Conservation (phyloP, 2,888 invertebrate genomes). For the Agrotis clavis region DNA sequence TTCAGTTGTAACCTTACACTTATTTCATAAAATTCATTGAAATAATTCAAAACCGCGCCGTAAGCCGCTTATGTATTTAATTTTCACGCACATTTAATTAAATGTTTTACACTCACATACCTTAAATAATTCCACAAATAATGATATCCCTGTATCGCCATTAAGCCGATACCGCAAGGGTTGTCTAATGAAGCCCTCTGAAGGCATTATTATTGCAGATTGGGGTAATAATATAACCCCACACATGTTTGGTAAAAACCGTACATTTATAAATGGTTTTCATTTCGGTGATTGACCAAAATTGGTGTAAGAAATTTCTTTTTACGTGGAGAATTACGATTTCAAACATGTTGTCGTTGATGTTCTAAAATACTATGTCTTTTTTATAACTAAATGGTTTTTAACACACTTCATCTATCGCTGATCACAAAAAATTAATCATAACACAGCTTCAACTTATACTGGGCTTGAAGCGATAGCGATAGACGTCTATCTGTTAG, state of each 20-base stretch:
- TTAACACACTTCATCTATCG: too few relatives aligned
- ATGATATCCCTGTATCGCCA: conserved; percentile 29
- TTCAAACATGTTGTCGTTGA: too few relatives aligned
- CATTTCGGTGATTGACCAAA: conserved; percentile 5
- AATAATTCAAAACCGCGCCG: conserved; percentile 31
- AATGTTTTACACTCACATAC: conserved; percentile 46
- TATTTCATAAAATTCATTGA: conserved; percentile 39
- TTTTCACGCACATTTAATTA: conserved; percentile 51
- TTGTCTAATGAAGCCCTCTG: conserved; percentile 53
- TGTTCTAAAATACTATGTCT: too few relatives aligned
- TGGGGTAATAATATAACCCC: conserved; percentile 39
- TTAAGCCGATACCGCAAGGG: conserved; percentile 46
- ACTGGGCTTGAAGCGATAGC: too few relatives aligned
- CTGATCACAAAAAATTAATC: too few relatives aligned
- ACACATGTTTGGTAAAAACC: conserved; percentile 39
- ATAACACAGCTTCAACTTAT: too few relatives aligned
- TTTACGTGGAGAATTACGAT: not conserved
- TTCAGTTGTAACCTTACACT: conserved; percentile 23
- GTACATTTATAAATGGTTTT: conserved; percentile 15
- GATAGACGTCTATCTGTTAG: too few relatives aligned
- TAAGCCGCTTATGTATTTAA: conserved; percentile 53
- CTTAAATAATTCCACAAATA: conserved; percentile 37
- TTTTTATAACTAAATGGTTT: too few relatives aligned
- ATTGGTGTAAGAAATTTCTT: conserved; percentile 10
- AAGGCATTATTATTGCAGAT: conserved; percentile 48